phyloP scores from a whole-genome alignment of 2,113 vertebrate species.

The Ptilorrhoa leucosticta region DNA sequence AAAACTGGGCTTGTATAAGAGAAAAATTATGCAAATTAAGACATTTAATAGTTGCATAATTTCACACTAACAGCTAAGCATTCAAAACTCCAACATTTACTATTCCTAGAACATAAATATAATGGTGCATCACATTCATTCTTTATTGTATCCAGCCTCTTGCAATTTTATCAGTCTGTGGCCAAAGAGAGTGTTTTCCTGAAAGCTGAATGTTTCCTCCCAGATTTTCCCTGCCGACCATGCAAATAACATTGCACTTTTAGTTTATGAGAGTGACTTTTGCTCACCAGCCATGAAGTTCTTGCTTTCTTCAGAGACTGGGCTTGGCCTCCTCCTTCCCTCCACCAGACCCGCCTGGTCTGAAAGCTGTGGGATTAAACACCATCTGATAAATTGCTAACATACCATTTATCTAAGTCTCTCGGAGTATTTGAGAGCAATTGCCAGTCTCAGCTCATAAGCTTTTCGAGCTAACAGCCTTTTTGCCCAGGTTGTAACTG shows the following conservation, averaged over 20 bases:
- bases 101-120: background rate
- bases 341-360: background rate
- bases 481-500: background rate
- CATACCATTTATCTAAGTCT: background rate
- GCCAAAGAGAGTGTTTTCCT: background rate
- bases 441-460: background rate
- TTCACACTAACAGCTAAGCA: conserved; percentile 1
- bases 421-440: background rate
- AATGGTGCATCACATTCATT: background rate
- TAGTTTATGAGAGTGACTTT: background rate
- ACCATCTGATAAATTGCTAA: background rate
- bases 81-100: background rate
- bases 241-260: background rate
- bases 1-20: background rate
- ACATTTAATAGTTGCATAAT: conserved; percentile 34
- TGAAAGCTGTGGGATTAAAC: background rate
- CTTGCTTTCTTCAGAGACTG: background rate
- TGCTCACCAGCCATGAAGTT: background rate
- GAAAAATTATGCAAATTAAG: conserved; percentile 33
- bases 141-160: background rate
- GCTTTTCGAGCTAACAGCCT: background rate
- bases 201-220: background rate
- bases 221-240: background rate
- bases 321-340: background rate
- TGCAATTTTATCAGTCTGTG: background rate